Conservation (phyloP, 2,888 invertebrate species). For the Pyrochroa serraticornis region DNA sequence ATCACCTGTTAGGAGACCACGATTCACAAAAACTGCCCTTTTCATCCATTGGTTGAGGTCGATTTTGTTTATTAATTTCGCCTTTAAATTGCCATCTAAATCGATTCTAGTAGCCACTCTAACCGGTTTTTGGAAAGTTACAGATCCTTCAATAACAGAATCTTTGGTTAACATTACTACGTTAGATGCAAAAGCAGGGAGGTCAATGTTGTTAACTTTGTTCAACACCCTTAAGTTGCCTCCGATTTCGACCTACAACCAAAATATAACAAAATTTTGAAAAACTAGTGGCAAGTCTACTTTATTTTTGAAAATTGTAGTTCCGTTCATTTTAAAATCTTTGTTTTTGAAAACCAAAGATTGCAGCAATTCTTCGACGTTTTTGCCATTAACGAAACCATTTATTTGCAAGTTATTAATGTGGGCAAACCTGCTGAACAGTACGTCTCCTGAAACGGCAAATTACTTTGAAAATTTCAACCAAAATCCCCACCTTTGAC, state of each 20-base stretch:
- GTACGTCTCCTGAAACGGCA: slow-evolving; percentile 45
- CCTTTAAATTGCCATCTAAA: slow-evolving; percentile 46
- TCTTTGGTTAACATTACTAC: slow-evolving; percentile 55
- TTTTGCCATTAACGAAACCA: slow-evolving; percentile 43
- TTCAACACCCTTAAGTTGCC: slow-evolving; percentile 46
- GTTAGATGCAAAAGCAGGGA: slow-evolving; percentile 52
- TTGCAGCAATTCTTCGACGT: slow-evolving; percentile 42
- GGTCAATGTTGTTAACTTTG: slow-evolving; percentile 48
- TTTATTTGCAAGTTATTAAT: slow-evolving; percentile 46
- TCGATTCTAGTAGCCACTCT: slow-evolving; percentile 35
- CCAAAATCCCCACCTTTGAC: slow-evolving; percentile 43
- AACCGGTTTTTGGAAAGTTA: slow-evolving; percentile 53
- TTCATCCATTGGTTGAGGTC: slow-evolving; percentile 55
- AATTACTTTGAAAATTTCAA: slow-evolving; percentile 7
- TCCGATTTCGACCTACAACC: slow-evolving; percentile 45
- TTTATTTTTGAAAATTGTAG: slow-evolving; percentile 42
- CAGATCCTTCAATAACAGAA: slow-evolving; percentile 47
- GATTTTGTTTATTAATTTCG: slow-evolving; percentile 53
- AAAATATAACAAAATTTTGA: neutral
- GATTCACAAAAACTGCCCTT: slow-evolving; percentile 58
- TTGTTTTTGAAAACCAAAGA: slow-evolving; percentile 44
- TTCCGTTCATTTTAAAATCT: slow-evolving; percentile 37
- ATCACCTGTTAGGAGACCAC: slow-evolving; percentile 48
- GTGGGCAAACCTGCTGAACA: slow-evolving; percentile 45
- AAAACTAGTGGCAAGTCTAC: neutral